Base-by-base conservation (phyloP, 2,797 vertebrate genomes). In the Syngnathus acus region DNA sequence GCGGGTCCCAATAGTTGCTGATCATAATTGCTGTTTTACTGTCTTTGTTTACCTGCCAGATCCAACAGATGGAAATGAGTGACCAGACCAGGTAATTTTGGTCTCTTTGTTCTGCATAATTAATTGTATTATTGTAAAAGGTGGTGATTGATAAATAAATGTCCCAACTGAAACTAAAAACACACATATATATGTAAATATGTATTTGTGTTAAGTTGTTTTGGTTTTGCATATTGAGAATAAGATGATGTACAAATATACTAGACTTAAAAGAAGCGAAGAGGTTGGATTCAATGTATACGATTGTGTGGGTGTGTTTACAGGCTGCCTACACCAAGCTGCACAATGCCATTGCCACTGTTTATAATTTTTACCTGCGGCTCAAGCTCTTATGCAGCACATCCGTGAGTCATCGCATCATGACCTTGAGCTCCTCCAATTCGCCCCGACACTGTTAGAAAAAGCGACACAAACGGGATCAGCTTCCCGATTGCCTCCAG, bases 371-470 rank as follows among this genome's bases (percentile, higher is more conserved):
- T 59, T 26, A 55, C 71, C 68, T 37, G 65, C 14, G 69, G 54
- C 59, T 60, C 50, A 11, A 54, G 54, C 69, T 55, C 47, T 73
- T 75, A 71, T 68, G 67, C 70, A 65, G 68, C 64, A 74, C 69
- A 74, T 70, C 71, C 79, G 53, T 84, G 81, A 87, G 68, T 85
- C 81, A 82, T 81, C 72, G 68, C 74, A 78, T 82, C 65, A 62
- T 68, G 80, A 80, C 84, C 77, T 81, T 74, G 74, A 83, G 72
- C 75, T 70, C 67, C 59, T 78, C 42, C 72, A 40, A 61, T 61
- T 16, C 39, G 6, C 39, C n/a, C 10, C 14, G 9, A 21, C 39
- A 42, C 59, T 14, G 19, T 21, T 65, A 67, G 75, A 54, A 65
- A 2, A 66, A 42, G 42, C n/a, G 39, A 42, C 59, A 61, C 59